phyloP scores from a whole-genome alignment of 2,888 invertebrate species.

The Hirtodrosophila trivittata region DNA sequence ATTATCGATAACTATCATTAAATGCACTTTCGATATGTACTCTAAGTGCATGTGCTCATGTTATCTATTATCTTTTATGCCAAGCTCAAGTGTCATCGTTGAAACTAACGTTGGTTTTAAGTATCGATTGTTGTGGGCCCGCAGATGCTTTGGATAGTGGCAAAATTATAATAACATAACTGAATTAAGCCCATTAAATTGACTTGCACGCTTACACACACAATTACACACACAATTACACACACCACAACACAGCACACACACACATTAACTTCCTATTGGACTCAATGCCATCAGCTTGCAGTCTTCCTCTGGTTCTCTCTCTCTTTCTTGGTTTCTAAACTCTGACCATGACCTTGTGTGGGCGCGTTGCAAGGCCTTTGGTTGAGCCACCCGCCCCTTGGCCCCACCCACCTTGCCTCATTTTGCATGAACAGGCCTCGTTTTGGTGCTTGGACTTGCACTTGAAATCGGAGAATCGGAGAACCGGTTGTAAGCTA shows the following conservation, averaged over 20 bases:
- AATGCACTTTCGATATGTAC: too few relatives aligned
- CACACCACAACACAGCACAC: not conserved
- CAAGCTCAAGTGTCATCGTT: too few relatives aligned
- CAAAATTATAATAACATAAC: not conserved
- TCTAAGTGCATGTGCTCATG: too few relatives aligned
- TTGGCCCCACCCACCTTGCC: not conserved
- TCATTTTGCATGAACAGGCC: not conserved
- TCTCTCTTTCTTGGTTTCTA: not conserved
- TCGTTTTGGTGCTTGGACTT: conserved; percentile 32
- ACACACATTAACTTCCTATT: not conserved
- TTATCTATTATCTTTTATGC: too few relatives aligned
- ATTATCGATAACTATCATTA: too few relatives aligned
- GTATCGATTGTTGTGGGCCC: too few relatives aligned
- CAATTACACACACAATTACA: not conserved
- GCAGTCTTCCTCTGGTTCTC: not conserved
- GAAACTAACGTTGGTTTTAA: too few relatives aligned
- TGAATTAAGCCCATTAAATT: conserved; percentile 5
- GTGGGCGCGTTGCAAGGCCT: conserved; percentile 17
- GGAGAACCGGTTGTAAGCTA: conserved; percentile 56
- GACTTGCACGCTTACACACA: not conserved
- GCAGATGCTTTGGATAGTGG: too few relatives aligned
- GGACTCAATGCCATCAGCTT: not conserved
- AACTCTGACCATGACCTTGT: conserved; percentile 64
- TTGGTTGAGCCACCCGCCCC: not conserved
- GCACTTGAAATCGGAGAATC: conserved; percentile 45